Base-by-base conservation (phyloP, 2,888 invertebrate species). In the Aporophyla nigra region DNA sequence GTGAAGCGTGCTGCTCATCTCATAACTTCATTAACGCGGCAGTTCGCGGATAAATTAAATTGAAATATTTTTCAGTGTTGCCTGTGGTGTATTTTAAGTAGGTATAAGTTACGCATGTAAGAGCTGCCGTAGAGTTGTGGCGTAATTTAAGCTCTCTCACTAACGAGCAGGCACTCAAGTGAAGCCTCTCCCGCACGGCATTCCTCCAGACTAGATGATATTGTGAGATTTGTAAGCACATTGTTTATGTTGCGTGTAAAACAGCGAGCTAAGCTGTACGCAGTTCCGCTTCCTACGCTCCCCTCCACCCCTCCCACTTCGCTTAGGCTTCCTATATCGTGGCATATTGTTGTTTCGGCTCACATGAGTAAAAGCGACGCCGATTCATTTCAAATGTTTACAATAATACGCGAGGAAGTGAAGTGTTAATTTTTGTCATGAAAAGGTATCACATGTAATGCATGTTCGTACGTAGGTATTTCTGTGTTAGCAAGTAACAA, bases 101-200 rank as follows among this genome's bases (percentile, higher is more conserved):
- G 43, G 43, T 46, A 46, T 46, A 92, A 93, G 90, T 93, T 93
- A 93, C 93, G 92, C 93, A 93, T 91, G 90, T 91, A 91, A 88
- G 91, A 89, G 91, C 85, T 84, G 86, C 86, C 89, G 88, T 91
- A 90, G 87, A 92, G 92, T 90, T 91, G 92, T 88, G 91, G 90
- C 90, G 92, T 94, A 94, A 95, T 94, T 95, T 94, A 91, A 93
- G 91, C 94, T 94, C 94, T 94, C 92, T 89, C 91, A 90, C 94
- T 95, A 96, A 96, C 95, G 95, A 96, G 95, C 95, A 91, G 90
- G 88, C 93, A 93, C 95, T 95, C 93, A 89, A 91, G 91, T 91
- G 87, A 86, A 92, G 93, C 90, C 91, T 88, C 90, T 89, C 91
- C 90, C 91, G 65, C 78, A 86, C 87, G 90, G 89, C 90, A 91